A percentile compares a stretch with the other conserved stretches of the same genome.
Evolutionary conservation across 2,888 invertebrate genomes (phyloP).

Genomic region (Steinernema carpocapsae): DNA sequence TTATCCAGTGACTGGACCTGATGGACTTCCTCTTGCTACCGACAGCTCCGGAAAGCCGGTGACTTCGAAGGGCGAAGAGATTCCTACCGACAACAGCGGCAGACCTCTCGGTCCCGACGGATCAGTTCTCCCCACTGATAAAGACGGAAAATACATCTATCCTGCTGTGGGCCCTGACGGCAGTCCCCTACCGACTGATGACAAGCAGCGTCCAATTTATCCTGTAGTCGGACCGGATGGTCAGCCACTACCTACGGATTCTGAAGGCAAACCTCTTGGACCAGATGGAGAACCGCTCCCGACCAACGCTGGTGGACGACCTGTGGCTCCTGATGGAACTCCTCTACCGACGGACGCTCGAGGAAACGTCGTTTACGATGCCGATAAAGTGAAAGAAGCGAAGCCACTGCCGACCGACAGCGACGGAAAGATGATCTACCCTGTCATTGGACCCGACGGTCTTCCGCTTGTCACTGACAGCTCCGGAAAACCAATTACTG

Average conservation of each 20-base stretch:
- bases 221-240: conserved; percentile 47
- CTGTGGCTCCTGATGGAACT: conserved; percentile 45
- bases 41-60: conserved; percentile 45
- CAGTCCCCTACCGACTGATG: conserved; percentile 50
- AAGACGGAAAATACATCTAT: conserved; percentile 46
- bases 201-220: conserved; percentile 36
- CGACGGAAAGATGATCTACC: conserved; percentile 43
- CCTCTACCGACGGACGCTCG: conserved; percentile 46
- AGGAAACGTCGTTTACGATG: conserved; percentile 48
- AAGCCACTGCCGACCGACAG: conserved; percentile 46
- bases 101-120: conserved; percentile 45
- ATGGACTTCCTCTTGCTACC: conserved; percentile 18
- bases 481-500: conserved; percentile 40
- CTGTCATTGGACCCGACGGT: conserved; percentile 36
- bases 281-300: conserved; percentile 49
- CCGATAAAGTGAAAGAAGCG: conserved; percentile 41
- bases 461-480: conserved; percentile 42
- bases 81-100: not conserved
- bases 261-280: conserved; percentile 40
- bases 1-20: conserved; percentile 38
- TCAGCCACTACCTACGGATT: conserved; percentile 48
- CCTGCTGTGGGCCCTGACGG: conserved; percentile 50
- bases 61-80: conserved; percentile 39
- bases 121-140: conserved; percentile 46
- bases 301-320: conserved; percentile 37